Percentiles rank a stretch among this genome's conserved stretches.
These are phyloP conservation scores for Lophura nycthemera DNA, from an alignment of 2,113 vertebrate species.

Conservation along the genomic window DNA sequence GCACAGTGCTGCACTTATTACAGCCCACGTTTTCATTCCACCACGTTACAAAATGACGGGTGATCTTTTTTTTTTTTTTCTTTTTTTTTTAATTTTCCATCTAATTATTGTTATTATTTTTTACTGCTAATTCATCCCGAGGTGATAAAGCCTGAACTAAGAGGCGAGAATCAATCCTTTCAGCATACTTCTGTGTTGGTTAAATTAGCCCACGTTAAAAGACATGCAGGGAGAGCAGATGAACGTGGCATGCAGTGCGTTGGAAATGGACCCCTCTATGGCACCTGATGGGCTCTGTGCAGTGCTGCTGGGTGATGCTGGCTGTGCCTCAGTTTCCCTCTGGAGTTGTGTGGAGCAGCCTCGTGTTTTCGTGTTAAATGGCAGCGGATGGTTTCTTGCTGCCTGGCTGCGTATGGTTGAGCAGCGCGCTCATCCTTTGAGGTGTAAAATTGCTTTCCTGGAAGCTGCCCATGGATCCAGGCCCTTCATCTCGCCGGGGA, in stretches of 20 bases:
- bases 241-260: constrained; percentile 17
- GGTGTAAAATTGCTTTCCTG: constrained; percentile 50
- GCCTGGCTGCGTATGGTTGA: not conserved
- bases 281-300: not conserved
- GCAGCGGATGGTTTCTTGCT: not conserved
- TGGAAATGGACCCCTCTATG: not conserved
- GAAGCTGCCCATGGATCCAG: not conserved
- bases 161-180: constrained; percentile 12
- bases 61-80: not conserved
- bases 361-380: rapidly evolving
- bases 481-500: not conserved
- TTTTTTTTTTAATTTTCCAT: not conserved
- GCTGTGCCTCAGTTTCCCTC: constrained; percentile 24
- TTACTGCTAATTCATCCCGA: not conserved
- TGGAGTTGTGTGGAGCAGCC: not conserved
- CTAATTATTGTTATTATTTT: constrained; percentile 15
- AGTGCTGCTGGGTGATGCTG: not conserved
- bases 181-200: not conserved
- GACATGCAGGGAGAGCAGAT: constrained; percentile 5
- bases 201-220: not conserved
- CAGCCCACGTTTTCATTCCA: constrained; percentile 27
- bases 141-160: constrained; percentile 22
- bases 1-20: not conserved
- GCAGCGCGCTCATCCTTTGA: not conserved
- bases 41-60: not conserved